Conservation (phyloP, 1,140 invertebrate species). For the Atta colombica region DNA sequence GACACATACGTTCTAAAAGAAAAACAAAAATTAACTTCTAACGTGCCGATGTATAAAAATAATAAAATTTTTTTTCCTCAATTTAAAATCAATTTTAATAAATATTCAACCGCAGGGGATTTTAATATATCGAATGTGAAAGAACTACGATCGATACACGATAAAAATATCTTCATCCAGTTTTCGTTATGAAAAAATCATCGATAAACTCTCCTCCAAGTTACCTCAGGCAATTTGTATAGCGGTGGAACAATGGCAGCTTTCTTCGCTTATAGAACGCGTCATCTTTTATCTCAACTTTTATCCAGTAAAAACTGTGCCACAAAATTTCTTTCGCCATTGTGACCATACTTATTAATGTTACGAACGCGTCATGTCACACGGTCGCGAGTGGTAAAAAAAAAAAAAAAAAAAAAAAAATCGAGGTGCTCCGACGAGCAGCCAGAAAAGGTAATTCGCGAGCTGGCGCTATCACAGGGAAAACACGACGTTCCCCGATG, state of each 20-base stretch:
- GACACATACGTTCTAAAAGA: too few species aligned
- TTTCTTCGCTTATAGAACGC: neutral
- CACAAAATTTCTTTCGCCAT: slow-evolving; percentile 58
- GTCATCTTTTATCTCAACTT: slow-evolving; percentile 54
- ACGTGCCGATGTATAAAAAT: neutral
- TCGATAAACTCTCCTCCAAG: slow-evolving; percentile 45
- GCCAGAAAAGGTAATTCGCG: slow-evolving; percentile 50
- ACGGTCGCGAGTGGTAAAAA: neutral
- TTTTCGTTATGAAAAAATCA: slow-evolving; percentile 28
- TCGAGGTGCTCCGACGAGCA: neutral
- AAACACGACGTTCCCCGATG: slow-evolving; percentile 51
- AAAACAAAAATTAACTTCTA: neutral
- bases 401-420: neutral
- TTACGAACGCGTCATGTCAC: slow-evolving; percentile 29
- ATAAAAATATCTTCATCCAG: slow-evolving; percentile 8
- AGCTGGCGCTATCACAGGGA: slow-evolving; percentile 46
- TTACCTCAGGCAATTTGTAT: slow-evolving; percentile 40
- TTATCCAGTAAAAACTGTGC: slow-evolving; percentile 42
- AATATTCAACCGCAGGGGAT: neutral
- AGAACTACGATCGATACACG: neutral
- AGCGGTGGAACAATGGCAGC: slow-evolving; percentile 36
- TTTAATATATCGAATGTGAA: slow-evolving; percentile 27
- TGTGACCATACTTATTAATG: slow-evolving; percentile 58
- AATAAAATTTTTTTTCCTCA: slow-evolving; percentile 1
- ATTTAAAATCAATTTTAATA: slow-evolving; percentile 4